phyloP scores from a whole-genome alignment of 2,888 invertebrate genomes.

The Drosophila nr. perissopoda region DNA sequence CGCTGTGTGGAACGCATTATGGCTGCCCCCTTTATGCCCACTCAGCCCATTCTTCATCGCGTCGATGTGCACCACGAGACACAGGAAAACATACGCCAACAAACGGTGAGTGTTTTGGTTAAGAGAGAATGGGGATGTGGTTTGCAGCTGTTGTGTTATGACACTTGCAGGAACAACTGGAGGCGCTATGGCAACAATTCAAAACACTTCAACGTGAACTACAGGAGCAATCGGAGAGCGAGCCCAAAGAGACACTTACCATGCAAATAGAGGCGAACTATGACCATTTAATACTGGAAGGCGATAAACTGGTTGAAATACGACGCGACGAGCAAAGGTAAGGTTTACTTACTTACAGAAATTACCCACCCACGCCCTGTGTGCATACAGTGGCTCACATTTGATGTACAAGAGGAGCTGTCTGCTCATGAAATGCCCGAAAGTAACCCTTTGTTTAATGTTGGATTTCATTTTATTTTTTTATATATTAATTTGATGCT shows the following conservation, averaged over 20 bases:
- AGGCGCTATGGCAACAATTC: slow-evolving; percentile 84
- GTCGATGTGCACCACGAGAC: slow-evolving; percentile 82
- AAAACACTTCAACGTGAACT: slow-evolving; percentile 83
- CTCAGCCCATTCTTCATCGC: slow-evolving; percentile 78
- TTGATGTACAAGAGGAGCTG: not conserved
- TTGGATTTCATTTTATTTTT: not conserved
- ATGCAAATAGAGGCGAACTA: slow-evolving; percentile 85
- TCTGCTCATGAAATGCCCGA: too few relatives aligned
- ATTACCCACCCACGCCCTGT: slow-evolving; percentile 24
- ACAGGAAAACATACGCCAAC: slow-evolving; percentile 82
- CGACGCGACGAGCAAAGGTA: slow-evolving; percentile 82
- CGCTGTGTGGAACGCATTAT: slow-evolving; percentile 68
- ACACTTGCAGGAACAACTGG: slow-evolving; percentile 73
- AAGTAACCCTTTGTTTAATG: not conserved
- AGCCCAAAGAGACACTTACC: slow-evolving; percentile 82
- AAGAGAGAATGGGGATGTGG: not conserved
- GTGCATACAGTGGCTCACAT: slow-evolving; percentile 26
- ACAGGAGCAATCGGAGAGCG: slow-evolving; percentile 82
- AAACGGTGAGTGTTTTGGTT: slow-evolving; percentile 70
- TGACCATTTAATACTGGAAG: slow-evolving; percentile 83
- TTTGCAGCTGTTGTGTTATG: slow-evolving; percentile 35
- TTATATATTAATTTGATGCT: not conserved
- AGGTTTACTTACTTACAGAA: slow-evolving; percentile 12
- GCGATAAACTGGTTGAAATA: slow-evolving; percentile 83
- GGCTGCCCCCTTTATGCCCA: slow-evolving; percentile 78